Base-by-base conservation (phyloP, 2,797 vertebrate genomes). In the Serranus cabrilla region DNA sequence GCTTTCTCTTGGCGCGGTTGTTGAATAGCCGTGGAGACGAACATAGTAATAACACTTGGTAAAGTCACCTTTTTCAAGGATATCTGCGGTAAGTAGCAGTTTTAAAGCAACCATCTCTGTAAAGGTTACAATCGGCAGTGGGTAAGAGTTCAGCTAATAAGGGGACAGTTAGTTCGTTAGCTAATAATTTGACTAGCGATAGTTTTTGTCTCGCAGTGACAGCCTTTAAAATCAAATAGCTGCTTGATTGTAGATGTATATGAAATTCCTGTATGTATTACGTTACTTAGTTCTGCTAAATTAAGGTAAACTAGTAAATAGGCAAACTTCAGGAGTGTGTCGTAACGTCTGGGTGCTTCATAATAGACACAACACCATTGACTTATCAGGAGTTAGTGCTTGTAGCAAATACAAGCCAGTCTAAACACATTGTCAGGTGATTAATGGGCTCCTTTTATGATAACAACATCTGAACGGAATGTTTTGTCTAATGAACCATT, bases 1-100 rank as follows among this genome's bases (percentile, higher is more conserved):
- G 43, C 57, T 43, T 14, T 25, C 18, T 67, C 67, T 92, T 93
- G 93, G 93, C 94, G 94, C 89, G 91, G 56, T 75, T 73, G 69
- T 91, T 77, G 63, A 90, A 90, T 21, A 67, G 1, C 45, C 34
- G 13, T 4, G 34, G 43, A 74, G 12, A 45, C 16, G 3, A 51
- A 52, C 56, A 34, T 34, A 34, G 16, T 7, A 79, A 43, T 18
- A 55, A 55, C 10, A 46, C 39, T 8, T 10, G 43, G 17, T 13
- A 8, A 43, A 66, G 13, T 43, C 0, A 16, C 0, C 0, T 20
- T 11, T 71, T 56, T 54, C 2, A 4, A 45, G 25, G 4, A 55
- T 8, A 59, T 58, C 21, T 4, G 2, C 0, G 4, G 88, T 92
- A 68, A 85, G 81, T 88, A 37, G 51, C 16, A 45, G 0, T 12